Percentiles rank a stretch among this genome's conserved stretches.
These are phyloP conservation scores for Stenurella melanura DNA, from an alignment of 2,888 invertebrate genomes.

Conservation along the genomic window DNA sequence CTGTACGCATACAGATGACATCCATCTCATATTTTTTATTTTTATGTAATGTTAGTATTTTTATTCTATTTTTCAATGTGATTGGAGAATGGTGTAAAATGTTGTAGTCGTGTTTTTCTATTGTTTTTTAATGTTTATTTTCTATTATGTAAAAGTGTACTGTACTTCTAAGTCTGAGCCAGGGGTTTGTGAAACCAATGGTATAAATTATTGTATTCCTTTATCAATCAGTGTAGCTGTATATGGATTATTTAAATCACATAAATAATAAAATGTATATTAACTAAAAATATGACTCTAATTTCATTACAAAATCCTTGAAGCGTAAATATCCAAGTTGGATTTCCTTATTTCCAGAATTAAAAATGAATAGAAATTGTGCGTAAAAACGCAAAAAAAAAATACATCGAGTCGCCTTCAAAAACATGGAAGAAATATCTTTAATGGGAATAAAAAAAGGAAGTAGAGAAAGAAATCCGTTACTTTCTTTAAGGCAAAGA, in stretches of 20 bases:
- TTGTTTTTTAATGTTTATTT: slow-evolving; percentile 63
- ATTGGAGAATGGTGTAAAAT: slow-evolving; percentile 59
- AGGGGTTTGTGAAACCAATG: slow-evolving; percentile 60
- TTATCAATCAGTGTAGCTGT: slow-evolving; percentile 66
- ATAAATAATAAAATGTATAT: slow-evolving; percentile 36
- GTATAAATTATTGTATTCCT: slow-evolving; percentile 71
- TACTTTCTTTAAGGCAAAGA: too few relatives aligned
- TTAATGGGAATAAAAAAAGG: too few relatives aligned
- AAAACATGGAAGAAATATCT: too few relatives aligned
- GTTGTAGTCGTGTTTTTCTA: slow-evolving; percentile 65
- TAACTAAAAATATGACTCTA: slow-evolving; percentile 3
- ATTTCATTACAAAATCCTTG: not conserved
- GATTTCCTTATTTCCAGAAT: too few relatives aligned
- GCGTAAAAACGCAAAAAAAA: too few relatives aligned
- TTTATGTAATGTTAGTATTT: slow-evolving; percentile 51
- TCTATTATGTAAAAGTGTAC: slow-evolving; percentile 68
- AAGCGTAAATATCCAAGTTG: too few relatives aligned
- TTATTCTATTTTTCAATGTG: slow-evolving; percentile 55
- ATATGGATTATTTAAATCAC: slow-evolving; percentile 38
- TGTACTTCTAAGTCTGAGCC: slow-evolving; percentile 72
- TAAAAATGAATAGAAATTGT: too few relatives aligned
- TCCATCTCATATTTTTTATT: slow-evolving; percentile 47
- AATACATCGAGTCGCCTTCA: too few relatives aligned
- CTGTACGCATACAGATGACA: slow-evolving; percentile 29
- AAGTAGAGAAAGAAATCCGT: too few relatives aligned